Percentiles rank a stretch among this genome's conserved stretches.
These are phyloP conservation scores for Hypotaenidia philippensis DNA, from an alignment of 2,797 vertebrate genomes.

Conservation along the genomic window DNA sequence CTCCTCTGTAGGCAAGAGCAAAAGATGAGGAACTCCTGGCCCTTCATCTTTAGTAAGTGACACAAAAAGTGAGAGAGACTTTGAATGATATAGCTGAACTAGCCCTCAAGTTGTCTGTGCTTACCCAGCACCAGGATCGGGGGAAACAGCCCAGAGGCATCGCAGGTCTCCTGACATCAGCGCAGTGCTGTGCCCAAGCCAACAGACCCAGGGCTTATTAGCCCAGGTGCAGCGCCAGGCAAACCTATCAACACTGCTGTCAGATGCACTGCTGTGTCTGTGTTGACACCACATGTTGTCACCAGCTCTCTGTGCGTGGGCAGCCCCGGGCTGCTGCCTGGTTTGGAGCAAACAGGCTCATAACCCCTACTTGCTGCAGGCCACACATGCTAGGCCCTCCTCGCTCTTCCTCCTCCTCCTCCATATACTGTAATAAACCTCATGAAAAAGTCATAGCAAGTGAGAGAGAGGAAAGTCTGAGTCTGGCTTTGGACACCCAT, in stretches of 20 bases:
- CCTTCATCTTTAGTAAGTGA: background rate
- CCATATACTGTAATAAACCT: background rate
- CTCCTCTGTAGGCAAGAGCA: background rate
- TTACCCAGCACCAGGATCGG: background rate
- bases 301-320: background rate
- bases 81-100: background rate
- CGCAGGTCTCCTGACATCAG: background rate
- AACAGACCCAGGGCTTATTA: constrained; percentile 18
- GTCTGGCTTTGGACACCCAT: background rate
- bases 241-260: background rate
- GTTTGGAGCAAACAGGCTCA: accelerated
- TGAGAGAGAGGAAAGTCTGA: background rate
- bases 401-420: background rate
- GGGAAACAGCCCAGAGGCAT: background rate
- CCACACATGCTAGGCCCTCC: background rate
- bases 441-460: background rate
- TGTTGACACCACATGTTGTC: accelerated
- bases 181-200: constrained; percentile 18
- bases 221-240: background rate
- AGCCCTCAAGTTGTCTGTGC: background rate
- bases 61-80: background rate
- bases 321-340: background rate
- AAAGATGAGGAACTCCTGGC: background rate
- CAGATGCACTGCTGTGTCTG: background rate
- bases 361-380: background rate